Evolutionary conservation across 2,888 invertebrate species (phyloP).

Genomic region (Ophion slaviceki): DNA sequence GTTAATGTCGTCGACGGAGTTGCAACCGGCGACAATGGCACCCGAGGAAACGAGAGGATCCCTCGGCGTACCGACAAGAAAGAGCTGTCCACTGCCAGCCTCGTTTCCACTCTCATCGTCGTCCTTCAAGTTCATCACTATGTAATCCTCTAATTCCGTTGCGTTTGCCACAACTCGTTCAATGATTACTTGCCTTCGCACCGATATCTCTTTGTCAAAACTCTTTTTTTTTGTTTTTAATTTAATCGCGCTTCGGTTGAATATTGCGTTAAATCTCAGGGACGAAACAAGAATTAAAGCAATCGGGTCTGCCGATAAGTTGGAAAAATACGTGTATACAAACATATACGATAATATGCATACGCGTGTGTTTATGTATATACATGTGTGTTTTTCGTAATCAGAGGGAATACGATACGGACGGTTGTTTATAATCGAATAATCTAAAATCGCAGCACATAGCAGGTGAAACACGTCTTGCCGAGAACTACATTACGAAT

Average conservation of each 20-base stretch:
- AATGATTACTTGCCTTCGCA: neutral
- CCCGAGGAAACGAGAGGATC: slow-evolving; percentile 81
- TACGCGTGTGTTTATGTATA: neutral
- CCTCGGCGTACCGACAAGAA: slow-evolving; percentile 79
- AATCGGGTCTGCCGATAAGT: neutral
- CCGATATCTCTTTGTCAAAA: neutral
- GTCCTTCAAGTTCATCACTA: slow-evolving; percentile 80
- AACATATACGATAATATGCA: neutral
- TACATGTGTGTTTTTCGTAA: slow-evolving; percentile 18
- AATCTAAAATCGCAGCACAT: slow-evolving; percentile 53
- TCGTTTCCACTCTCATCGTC: slow-evolving; percentile 78
- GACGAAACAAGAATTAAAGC: neutral
- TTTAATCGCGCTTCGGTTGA: neutral
- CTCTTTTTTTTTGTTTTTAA: neutral
- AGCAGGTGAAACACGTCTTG: slow-evolving; percentile 61
- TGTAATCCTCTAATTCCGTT: slow-evolving; percentile 60
- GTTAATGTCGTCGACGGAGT: slow-evolving; percentile 77
- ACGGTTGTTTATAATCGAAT: slow-evolving; percentile 59
- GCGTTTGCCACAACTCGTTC: slow-evolving; percentile 1
- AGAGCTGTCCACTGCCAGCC: slow-evolving; percentile 76
- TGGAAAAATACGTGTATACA: neutral
- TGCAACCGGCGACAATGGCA: slow-evolving; percentile 76
- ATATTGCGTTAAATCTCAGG: neutral
- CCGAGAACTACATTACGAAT: slow-evolving; percentile 60
- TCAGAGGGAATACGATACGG: slow-evolving; percentile 26